Percentiles rank a stretch among this genome's conserved stretches.
These are phyloP conservation scores for Phoenicopterus ruber DNA, from an alignment of 2,113 vertebrate genomes.

Conservation along the genomic window DNA sequence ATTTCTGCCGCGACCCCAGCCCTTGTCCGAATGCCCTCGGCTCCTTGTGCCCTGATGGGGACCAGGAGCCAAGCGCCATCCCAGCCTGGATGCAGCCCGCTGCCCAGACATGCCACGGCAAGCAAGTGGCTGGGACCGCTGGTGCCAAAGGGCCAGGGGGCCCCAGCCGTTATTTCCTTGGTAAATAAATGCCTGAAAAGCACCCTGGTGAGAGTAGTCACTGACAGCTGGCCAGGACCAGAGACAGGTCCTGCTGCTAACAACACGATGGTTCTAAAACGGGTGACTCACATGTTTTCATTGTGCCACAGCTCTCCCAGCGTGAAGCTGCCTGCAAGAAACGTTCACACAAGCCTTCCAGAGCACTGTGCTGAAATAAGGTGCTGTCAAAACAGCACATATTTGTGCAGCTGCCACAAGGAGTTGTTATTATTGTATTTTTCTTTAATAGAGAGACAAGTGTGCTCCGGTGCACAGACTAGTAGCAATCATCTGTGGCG, in stretches of 20 bases:
- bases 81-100: neutral
- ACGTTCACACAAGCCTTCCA: neutral
- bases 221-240: neutral
- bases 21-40: fast-evolving
- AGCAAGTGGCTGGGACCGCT: neutral
- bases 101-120: fast-evolving
- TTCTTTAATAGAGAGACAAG: constrained; percentile 8
- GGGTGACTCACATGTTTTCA: neutral
- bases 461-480: neutral
- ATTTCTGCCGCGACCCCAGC: neutral
- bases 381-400: constrained; percentile 22
- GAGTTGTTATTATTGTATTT: neutral
- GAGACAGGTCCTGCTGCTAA: neutral
- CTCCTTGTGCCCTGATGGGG: neutral
- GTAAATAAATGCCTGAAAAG: neutral
- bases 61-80: neutral
- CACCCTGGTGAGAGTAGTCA: neutral
- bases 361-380: constrained; percentile 1
- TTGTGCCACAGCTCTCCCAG: neutral
- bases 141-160: too few species aligned
- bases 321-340: neutral
- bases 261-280: neutral
- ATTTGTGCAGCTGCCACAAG: constrained; percentile 13
- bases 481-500: fast-evolving
- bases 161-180: neutral